Percentiles rank a stretch among this genome's conserved stretches.
Conservation (phyloP, 2,113 vertebrate genomes). For the Bagarius yarrelli region DNA sequence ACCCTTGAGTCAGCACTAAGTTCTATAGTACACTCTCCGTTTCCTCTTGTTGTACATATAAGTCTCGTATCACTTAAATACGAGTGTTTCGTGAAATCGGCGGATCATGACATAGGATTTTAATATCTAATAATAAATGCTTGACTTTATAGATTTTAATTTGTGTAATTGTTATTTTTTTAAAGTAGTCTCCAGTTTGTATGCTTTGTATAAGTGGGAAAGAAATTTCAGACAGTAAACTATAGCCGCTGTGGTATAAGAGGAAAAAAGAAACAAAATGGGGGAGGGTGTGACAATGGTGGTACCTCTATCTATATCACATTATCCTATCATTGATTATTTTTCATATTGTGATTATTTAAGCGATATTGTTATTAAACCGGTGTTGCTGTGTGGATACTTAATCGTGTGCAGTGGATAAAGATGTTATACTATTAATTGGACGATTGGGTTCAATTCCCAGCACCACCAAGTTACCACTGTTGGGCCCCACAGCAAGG, state of each 20-base stretch:
- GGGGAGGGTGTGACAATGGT: too few species aligned
- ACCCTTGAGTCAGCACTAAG: conserved; percentile 14
- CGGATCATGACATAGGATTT: not conserved
- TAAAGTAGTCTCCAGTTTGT: not conserved
- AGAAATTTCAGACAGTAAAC: not conserved
- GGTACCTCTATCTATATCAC: too few species aligned
- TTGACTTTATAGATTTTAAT: not conserved
- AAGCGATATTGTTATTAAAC: too few species aligned
- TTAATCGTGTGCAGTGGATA: too few species aligned
- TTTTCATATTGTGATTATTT: not conserved
- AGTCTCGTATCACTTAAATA: too few species aligned
- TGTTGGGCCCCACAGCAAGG: too few species aligned
- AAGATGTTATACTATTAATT: too few species aligned
- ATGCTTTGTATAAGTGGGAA: too few species aligned
- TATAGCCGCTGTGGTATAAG: not conserved
- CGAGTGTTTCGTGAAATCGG: too few species aligned
- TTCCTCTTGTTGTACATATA: not conserved
- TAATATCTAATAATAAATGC: not conserved
- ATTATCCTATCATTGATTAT: not conserved
- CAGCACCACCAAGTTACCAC: too few species aligned
- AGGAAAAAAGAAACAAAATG: not conserved
- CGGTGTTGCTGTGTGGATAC: too few species aligned
- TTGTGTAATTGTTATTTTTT: not conserved
- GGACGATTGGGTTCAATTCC: too few species aligned
- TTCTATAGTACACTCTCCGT: not conserved